Evolutionary conservation across 92 coral and sea anemone genomes (phyloP).

Genomic region (Porites evermanni): DNA sequence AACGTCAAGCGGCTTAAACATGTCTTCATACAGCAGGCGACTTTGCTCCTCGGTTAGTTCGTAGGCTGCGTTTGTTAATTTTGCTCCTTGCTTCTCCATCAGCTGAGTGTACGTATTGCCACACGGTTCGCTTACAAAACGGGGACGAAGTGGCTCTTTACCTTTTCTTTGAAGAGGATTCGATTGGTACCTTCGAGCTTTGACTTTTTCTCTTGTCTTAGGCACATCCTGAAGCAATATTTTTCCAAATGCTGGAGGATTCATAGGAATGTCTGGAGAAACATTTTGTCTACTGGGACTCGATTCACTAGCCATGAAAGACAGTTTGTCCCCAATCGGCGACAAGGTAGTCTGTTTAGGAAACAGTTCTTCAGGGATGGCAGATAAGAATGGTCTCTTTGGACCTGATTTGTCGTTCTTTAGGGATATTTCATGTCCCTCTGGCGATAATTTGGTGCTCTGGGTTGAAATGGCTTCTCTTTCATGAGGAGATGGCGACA

Average conservation of each 20-base stretch:
- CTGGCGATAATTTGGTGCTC: too few relatives aligned
- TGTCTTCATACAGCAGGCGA: conserved; percentile 10
- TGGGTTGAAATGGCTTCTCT: too few relatives aligned
- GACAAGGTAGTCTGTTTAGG: too few relatives aligned
- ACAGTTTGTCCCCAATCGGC: too few relatives aligned
- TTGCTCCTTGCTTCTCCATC: not conserved
- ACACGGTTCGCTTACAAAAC: conserved; percentile 1
- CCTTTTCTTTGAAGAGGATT: not conserved
- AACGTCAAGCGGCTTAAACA: conserved; percentile 1
- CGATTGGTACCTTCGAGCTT: not conserved
- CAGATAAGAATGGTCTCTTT: too few relatives aligned
- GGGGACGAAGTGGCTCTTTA: not conserved
- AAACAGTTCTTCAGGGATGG: too few relatives aligned
- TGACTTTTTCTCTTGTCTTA: not conserved
- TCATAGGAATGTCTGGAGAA: too few relatives aligned
- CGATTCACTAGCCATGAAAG: too few relatives aligned
- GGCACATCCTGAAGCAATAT: not conserved
- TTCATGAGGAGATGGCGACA: too few relatives aligned
- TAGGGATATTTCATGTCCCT: too few relatives aligned
- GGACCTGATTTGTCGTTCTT: too few relatives aligned
- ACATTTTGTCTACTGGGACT: too few relatives aligned
- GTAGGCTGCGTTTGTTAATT: not conserved
- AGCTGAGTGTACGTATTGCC: not conserved
- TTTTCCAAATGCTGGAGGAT: not conserved
- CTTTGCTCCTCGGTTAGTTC: conserved; percentile 1